A percentile compares a stretch with the other conserved stretches of the same genome.
These are phyloP conservation scores for Rotaria socialis DNA, from an alignment of 2,888 invertebrate species.

Conservation along the genomic window DNA sequence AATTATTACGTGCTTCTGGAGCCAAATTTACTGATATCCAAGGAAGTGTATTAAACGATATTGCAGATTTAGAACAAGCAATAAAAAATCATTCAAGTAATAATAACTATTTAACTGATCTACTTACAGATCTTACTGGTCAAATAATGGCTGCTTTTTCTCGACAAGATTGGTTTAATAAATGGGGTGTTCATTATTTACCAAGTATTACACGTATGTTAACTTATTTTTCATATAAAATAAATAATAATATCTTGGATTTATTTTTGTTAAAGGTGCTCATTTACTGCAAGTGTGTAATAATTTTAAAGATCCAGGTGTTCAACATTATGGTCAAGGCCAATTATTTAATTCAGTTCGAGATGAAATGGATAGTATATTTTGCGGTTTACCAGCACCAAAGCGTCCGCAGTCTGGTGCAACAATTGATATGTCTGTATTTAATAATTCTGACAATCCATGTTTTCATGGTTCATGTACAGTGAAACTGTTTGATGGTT, in stretches of 20 bases:
- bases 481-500: conserved; percentile 8
- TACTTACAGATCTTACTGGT: not conserved
- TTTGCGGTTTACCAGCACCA: conserved; percentile 39
- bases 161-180: not conserved
- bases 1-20: too few species aligned
- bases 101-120: not conserved
- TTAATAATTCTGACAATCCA: conserved; percentile 30
- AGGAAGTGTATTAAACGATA: too few species aligned
- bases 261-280: conserved; percentile 35
- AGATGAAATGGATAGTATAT: conserved; percentile 35
- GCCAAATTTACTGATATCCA: too few species aligned
- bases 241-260: not conserved
- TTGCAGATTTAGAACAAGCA: too few species aligned
- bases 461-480: conserved; percentile 37
- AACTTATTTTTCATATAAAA: too few species aligned
- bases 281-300: conserved; percentile 38
- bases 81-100: too few species aligned
- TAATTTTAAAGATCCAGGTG: conserved; percentile 44
- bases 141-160: not conserved
- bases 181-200: not conserved
- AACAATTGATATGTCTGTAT: conserved; percentile 24
- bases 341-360: conserved; percentile 32
- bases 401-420: not conserved
- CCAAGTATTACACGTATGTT: not conserved
- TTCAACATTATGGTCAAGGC: conserved; percentile 39